phyloP scores from a whole-genome alignment of 2,113 vertebrate genomes.

The Apteryx owenii region DNA sequence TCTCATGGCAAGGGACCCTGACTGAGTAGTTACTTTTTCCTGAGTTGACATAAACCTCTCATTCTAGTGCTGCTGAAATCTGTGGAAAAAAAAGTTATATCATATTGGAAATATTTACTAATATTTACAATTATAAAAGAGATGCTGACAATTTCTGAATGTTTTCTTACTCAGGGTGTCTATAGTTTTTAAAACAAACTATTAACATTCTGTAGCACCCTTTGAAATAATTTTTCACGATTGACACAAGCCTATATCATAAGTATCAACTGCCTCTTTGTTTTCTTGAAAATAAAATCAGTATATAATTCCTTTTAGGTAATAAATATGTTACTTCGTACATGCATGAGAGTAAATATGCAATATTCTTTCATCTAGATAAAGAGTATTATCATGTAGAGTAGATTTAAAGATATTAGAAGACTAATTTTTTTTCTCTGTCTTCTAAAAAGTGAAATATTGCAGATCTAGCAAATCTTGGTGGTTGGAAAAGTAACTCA shows the following conservation, averaged over 20 bases:
- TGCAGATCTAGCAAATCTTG: neutral
- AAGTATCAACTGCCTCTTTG: accelerated
- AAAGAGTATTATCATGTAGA: neutral
- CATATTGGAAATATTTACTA: neutral
- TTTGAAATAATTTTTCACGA: neutral
- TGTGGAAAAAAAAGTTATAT: neutral
- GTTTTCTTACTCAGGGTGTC: neutral
- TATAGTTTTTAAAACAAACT: neutral
- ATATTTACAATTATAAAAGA: neutral
- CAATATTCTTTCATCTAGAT: neutral
- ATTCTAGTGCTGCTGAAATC: neutral
- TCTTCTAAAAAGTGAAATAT: neutral
- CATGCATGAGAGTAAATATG: neutral
- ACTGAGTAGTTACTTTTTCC: neutral
- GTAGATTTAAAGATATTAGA: neutral
- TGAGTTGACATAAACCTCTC: neutral
- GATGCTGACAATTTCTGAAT: neutral
- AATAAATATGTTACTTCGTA: neutral
- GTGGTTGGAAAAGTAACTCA: neutral
- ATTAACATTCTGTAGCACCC: neutral
- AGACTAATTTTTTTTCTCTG: neutral
- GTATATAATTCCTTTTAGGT: neutral
- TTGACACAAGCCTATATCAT: neutral
- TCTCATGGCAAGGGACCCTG: neutral
- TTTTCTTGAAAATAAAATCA: neutral